These are phyloP conservation scores for Diacarnus erythraeanus DNA, from an alignment of 37 sponge, comb jelly and placozoan species.

Conservation along the genomic window DNA sequence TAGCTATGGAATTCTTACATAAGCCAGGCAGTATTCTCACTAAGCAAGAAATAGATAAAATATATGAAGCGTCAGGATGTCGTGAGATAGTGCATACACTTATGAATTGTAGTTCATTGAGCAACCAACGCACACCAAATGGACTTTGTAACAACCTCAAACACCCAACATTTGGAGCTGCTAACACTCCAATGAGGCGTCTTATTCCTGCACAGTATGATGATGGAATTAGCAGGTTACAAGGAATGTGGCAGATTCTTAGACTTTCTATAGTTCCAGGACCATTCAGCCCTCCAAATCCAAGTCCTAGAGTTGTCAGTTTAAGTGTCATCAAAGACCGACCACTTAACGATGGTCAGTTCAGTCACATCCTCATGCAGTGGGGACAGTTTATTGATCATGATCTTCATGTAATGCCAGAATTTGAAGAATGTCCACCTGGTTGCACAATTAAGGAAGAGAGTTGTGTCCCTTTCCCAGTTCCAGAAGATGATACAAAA, in stretches of 20 bases:
- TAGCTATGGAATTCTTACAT: conserved; percentile 27
- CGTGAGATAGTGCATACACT: neutral
- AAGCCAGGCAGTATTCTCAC: conserved; percentile 42
- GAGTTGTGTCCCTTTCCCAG: conserved; percentile 45
- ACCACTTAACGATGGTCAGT: neutral
- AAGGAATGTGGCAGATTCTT: conserved; percentile 22
- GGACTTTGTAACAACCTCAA: conserved; percentile 89
- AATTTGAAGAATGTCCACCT: conserved; percentile 21
- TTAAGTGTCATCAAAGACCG: conserved; percentile 36
- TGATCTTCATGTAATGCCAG: conserved; percentile 64
- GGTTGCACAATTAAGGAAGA: too few relatives aligned
- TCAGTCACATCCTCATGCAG: conserved; percentile 77
- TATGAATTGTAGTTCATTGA: too few relatives aligned
- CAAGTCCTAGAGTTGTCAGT: conserved; percentile 68
- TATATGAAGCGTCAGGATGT: conserved; percentile 15
- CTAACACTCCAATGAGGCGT: conserved; percentile 35
- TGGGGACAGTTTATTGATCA: conserved; percentile 86
- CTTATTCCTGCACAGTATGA: conserved; percentile 65
- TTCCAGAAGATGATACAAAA: conserved; percentile 20
- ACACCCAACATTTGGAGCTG: conserved; percentile 54
- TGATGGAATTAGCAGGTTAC: conserved; percentile 36
- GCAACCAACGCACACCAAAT: conserved; percentile 67
- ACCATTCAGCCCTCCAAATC: conserved; percentile 48
- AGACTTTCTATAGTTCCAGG: too few relatives aligned
- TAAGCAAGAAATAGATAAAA: conserved; percentile 14